These are phyloP conservation scores for Sebastes variabilis DNA, from an alignment of 2,797 vertebrate genomes.

Conservation along the genomic window DNA sequence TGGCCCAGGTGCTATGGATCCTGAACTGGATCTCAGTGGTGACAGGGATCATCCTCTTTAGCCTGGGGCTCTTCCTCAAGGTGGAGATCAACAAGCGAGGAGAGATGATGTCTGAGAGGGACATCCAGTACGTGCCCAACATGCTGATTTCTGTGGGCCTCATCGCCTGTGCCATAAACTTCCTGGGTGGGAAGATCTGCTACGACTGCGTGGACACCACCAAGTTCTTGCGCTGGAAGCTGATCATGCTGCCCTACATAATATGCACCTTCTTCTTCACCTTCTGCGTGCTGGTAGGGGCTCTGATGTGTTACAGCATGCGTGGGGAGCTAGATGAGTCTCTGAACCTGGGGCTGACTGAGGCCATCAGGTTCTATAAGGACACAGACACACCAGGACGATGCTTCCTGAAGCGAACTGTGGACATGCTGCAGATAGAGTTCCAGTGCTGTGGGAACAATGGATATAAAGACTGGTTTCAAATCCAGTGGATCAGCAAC, in stretches of 20 bases:
- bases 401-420: conserved; percentile 90
- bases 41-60: conserved; percentile 88
- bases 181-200: conserved; percentile 94
- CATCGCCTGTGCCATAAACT: conserved; percentile 91
- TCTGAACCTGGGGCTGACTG: conserved; percentile 84
- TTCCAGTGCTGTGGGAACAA: conserved; percentile 93
- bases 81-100: conserved; percentile 90
- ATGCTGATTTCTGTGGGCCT: conserved; percentile 90
- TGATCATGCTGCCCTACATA: conserved; percentile 92
- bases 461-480: conserved; percentile 92
- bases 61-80: conserved; percentile 91
- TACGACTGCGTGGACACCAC: conserved; percentile 90
- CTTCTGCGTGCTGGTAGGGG: conserved; percentile 90
- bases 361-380: conserved; percentile 90
- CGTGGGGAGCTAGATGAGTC: conserved; percentile 88
- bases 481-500: conserved; percentile 92
- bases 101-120: conserved; percentile 89
- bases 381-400: conserved; percentile 92
- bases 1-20: conserved; percentile 94
- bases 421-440: conserved; percentile 91
- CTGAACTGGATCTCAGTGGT: conserved; percentile 93
- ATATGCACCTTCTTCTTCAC: conserved; percentile 92
- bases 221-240: conserved; percentile 91
- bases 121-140: conserved; percentile 89
- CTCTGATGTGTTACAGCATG: conserved; percentile 92